These are phyloP conservation scores for Lepidocyrtoides sp. DNA, from an alignment of 2,888 invertebrate species.

Conservation along the genomic window DNA sequence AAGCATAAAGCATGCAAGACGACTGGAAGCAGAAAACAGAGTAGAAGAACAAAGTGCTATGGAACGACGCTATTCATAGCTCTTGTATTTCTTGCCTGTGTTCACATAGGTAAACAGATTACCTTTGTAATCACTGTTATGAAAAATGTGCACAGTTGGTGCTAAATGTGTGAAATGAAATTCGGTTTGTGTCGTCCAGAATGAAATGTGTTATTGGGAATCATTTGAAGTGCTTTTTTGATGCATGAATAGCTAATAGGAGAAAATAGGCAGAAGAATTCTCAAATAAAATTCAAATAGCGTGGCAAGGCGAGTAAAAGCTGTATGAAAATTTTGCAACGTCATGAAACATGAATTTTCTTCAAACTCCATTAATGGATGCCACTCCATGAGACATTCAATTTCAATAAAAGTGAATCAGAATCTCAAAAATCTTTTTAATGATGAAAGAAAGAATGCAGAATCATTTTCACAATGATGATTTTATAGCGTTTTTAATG, in stretches of 20 bases:
- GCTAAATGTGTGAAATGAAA: too few relatives aligned
- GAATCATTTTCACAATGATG: not conserved
- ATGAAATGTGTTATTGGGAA: too few relatives aligned
- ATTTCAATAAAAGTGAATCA: too few relatives aligned
- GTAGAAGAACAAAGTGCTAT: not conserved
- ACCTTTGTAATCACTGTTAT: not conserved
- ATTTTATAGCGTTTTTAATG: not conserved
- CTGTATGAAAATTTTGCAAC: not conserved
- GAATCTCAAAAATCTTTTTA: too few relatives aligned
- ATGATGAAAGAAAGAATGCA: too few relatives aligned
- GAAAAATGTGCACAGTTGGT: too few relatives aligned
- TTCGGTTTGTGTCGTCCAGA: too few relatives aligned
- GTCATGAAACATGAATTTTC: not conserved
- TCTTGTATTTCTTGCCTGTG: slow-evolving; percentile 34
- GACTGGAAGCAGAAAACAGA: not conserved
- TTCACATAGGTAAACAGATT: slow-evolving; percentile 40
- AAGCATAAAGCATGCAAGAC: not conserved
- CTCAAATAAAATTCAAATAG: not conserved
- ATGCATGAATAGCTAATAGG: too few relatives aligned
- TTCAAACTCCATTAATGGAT: too few relatives aligned
- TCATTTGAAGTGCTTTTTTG: too few relatives aligned
- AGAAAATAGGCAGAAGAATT: not conserved
- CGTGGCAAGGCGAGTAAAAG: not conserved
- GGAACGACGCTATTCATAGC: not conserved
- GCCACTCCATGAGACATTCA: too few relatives aligned